Percentiles rank a stretch among this genome's conserved stretches.
Evolutionary conservation across 2,797 vertebrate species (phyloP).

Genomic region (Loris lydekkerianus): DNA sequence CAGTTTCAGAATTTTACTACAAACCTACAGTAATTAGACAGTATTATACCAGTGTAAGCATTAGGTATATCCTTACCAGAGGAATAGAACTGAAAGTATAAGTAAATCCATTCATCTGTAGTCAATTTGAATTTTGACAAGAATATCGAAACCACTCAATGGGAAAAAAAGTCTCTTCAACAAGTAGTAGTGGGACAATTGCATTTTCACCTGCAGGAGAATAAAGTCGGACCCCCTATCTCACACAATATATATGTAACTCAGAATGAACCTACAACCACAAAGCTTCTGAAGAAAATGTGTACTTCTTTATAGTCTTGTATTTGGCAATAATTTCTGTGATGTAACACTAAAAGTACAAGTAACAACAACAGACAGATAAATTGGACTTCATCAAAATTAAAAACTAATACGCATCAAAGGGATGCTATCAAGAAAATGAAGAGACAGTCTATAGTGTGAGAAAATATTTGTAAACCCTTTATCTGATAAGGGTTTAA

Average conservation of each 20-base stretch:
- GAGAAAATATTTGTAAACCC: neutral
- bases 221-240: neutral
- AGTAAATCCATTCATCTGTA: neutral
- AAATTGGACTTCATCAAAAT: neutral
- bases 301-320: neutral
- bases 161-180: neutral
- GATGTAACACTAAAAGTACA: neutral
- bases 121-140: neutral
- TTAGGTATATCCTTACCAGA: neutral
- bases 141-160: neutral
- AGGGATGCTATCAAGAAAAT: neutral
- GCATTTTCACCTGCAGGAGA: neutral
- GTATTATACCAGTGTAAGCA: neutral
- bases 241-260: neutral
- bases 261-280: neutral
- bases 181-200: neutral
- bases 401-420: neutral
- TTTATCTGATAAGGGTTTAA: neutral
- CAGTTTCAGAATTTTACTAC: neutral
- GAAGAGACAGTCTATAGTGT: neutral
- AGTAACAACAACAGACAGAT: neutral
- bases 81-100: neutral
- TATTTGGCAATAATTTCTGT: neutral
- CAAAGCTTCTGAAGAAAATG: neutral
- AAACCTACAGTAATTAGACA: neutral